Percentiles rank a stretch among this genome's conserved stretches.
These are phyloP conservation scores for Notolabrus celidotus DNA, from an alignment of 2,797 vertebrate species.

Conservation along the genomic window DNA sequence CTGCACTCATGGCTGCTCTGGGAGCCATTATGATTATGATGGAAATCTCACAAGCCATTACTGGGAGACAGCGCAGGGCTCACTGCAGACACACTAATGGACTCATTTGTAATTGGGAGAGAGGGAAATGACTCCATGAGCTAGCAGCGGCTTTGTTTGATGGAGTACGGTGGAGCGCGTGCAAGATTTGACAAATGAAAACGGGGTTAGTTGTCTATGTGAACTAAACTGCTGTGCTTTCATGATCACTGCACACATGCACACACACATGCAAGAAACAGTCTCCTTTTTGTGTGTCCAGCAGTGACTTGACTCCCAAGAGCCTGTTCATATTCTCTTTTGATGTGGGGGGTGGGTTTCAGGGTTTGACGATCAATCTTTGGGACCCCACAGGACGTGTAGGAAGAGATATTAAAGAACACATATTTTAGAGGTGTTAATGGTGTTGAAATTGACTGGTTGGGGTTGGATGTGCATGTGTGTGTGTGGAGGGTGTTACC, in stretches of 20 bases:
- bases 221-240: constrained; percentile 77
- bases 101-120: constrained; percentile 99
- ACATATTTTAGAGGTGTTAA: constrained; percentile 47
- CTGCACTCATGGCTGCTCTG: constrained; percentile 99
- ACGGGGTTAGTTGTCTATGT: constrained; percentile 89
- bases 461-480: constrained; percentile 56
- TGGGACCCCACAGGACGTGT: constrained; percentile 26
- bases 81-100: constrained; percentile 99
- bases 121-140: constrained; percentile 95
- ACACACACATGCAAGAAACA: constrained; percentile 1
- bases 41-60: constrained; percentile 99
- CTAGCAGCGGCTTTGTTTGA: constrained; percentile 92
- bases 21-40: constrained; percentile 99
- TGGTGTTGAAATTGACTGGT: constrained; percentile 80
- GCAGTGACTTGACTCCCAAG: constrained; percentile 83
- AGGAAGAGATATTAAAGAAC: constrained; percentile 54
- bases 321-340: constrained; percentile 74
- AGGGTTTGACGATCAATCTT: constrained; percentile 34
- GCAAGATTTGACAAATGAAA: constrained; percentile 94
- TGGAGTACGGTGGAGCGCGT: constrained; percentile 92
- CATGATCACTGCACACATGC: constrained; percentile 63
- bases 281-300: constrained; percentile 79
- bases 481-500: constrained; percentile 59
- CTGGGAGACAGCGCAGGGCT: constrained; percentile 98
- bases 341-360: constrained; percentile 64